phyloP scores from a whole-genome alignment of 1,140 invertebrate genomes.

The Proctacanthus coquilletti region DNA sequence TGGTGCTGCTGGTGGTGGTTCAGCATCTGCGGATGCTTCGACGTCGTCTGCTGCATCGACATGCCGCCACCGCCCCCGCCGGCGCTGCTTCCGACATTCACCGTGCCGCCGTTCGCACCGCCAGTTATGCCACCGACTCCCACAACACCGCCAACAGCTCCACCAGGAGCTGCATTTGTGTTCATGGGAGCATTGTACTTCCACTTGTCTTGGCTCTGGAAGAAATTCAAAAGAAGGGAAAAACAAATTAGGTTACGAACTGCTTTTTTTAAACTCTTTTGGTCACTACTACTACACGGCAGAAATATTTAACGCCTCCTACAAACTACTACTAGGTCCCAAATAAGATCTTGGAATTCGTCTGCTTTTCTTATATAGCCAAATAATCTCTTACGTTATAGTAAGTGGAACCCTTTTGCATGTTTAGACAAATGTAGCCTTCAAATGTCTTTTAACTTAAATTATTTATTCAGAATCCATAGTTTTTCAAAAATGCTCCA shows the following conservation, averaged over 20 bases:
- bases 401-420: not conserved
- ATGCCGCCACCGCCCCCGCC: conserved; percentile 15
- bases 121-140: conserved; percentile 7
- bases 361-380: not conserved
- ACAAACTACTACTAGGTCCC: not conserved
- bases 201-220: conserved; percentile 48
- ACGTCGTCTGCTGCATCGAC: conserved; percentile 13
- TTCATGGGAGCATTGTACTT: conserved; percentile 35
- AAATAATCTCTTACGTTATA: not conserved
- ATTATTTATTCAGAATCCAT: no score
- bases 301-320: conserved; percentile 1
- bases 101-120: conserved; percentile 21
- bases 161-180: conserved; percentile 26
- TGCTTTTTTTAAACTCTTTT: no score
- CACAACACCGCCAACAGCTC: not conserved
- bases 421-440: no score
- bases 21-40: conserved; percentile 4
- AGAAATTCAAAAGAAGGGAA: conserved; percentile 14
- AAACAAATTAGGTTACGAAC: no score
- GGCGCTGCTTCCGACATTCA: conserved; percentile 22
- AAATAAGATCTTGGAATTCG: not conserved
- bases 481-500: no score
- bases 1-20: conserved; percentile 21
- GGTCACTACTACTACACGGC: not conserved
- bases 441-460: no score